A percentile compares a stretch with the other conserved stretches of the same genome.
Conservation (phyloP, 1,140 invertebrate genomes). For the Scaptomyza hsui region DNA sequence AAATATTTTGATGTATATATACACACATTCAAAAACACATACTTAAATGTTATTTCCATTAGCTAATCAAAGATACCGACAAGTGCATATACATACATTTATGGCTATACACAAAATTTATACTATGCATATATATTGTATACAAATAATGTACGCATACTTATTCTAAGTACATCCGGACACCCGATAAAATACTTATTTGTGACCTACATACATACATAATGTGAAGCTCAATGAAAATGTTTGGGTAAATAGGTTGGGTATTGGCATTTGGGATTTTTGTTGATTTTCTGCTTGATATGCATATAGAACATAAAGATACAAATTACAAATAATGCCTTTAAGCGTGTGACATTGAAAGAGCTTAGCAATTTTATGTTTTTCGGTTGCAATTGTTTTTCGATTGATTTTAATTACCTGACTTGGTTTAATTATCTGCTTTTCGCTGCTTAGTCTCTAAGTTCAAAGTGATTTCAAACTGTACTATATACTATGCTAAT, state of each 20-base stretch:
- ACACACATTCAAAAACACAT: conserved; percentile 38
- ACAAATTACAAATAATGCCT: conserved; percentile 46
- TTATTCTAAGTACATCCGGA: conserved; percentile 16
- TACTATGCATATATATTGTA: conserved; percentile 31
- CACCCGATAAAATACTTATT: conserved; percentile 9
- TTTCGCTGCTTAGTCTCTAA: conserved; percentile 48
- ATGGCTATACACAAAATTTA: conserved; percentile 31
- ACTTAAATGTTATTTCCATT: conserved; percentile 49
- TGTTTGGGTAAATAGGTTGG: conserved; percentile 10
- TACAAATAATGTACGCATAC: conserved; percentile 28
- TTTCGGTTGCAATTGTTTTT: conserved; percentile 11
- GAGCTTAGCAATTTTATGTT: conserved; percentile 29
- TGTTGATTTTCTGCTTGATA: background rate
- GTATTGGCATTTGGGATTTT: background rate
- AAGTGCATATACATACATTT: background rate
- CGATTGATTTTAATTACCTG: conserved; percentile 42
- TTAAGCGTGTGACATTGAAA: conserved; percentile 31
- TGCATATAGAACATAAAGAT: background rate
- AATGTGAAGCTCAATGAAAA: conserved; percentile 31
- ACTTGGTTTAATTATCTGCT: conserved; percentile 46
- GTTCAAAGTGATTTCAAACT: conserved; percentile 71
- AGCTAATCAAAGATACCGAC: conserved; percentile 39
- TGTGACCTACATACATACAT: background rate
- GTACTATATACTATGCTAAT: conserved; percentile 63
- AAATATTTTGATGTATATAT: conserved; percentile 78